phyloP scores from a whole-genome alignment of 1,140 invertebrate genomes.

The Panonychus citri region DNA sequence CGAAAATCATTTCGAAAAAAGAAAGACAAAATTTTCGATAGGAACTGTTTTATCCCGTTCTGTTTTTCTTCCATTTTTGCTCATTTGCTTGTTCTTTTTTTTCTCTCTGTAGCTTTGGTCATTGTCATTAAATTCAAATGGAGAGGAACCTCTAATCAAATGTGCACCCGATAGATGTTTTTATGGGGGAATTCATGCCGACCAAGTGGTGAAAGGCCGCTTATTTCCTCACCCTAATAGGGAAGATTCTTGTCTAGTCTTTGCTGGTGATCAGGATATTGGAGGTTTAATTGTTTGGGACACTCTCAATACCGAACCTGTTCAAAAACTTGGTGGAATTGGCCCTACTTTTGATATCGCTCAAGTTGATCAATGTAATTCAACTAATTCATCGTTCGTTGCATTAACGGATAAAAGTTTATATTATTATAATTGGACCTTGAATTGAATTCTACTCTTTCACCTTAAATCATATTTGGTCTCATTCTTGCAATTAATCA shows the following conservation, averaged over 20 bases:
- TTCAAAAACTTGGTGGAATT: not conserved
- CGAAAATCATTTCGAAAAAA: not conserved
- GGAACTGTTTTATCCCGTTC: not conserved
- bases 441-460: not conserved
- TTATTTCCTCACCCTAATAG: slow-evolving; percentile 26
- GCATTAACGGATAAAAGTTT: not conserved
- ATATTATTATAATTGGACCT: not conserved
- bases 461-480: too few relatives aligned
- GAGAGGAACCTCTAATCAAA: too few relatives aligned
- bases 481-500: too few relatives aligned
- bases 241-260: slow-evolving; percentile 7
- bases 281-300: slow-evolving; percentile 9
- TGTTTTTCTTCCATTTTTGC: not conserved
- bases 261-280: slow-evolving; percentile 20
- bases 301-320: not conserved
- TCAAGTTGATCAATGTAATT: not conserved
- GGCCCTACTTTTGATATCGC: not conserved
- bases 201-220: slow-evolving; percentile 34
- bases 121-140: not conserved
- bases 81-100: not conserved
- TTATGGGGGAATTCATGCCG: slow-evolving; percentile 33
- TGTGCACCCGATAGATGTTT: not conserved
- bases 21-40: not conserved
- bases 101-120: not conserved
- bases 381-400: not conserved